These are phyloP conservation scores for Rhinolophus sinicus DNA, from an alignment of 2,113 vertebrate genomes.

Conservation along the genomic window DNA sequence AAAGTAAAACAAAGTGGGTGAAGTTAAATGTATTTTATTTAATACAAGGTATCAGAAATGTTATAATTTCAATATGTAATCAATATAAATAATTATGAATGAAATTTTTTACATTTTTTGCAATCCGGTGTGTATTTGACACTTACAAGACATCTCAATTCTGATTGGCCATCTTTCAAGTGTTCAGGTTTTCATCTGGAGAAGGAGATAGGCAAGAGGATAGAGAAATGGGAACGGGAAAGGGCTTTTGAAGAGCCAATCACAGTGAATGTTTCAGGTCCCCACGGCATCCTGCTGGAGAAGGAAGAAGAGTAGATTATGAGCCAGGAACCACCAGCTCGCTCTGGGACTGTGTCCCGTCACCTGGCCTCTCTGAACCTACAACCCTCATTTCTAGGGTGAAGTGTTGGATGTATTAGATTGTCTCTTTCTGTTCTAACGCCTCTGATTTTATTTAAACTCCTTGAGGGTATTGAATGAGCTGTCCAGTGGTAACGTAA, in stretches of 20 bases:
- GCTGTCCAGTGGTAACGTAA: background rate
- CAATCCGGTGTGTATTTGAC: background rate
- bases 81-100: background rate
- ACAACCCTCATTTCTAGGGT: background rate
- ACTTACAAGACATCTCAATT: background rate
- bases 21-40: background rate
- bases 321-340: background rate
- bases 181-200: background rate
- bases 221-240: background rate
- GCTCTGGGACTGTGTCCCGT: background rate
- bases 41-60: background rate
- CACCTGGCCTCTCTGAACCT: background rate
- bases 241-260: background rate
- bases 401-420: background rate
- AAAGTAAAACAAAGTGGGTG: background rate
- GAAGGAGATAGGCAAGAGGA: background rate
- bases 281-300: background rate
- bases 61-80: slow-evolving; percentile 10
- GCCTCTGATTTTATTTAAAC: slow-evolving; percentile 33
- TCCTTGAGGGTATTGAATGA: background rate
- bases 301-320: background rate
- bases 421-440: background rate
- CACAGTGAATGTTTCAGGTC: background rate
- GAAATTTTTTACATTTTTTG: background rate
- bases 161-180: background rate